Percentiles rank a stretch among this genome's conserved stretches.
These are phyloP conservation scores for Hippasteria phrygiana DNA, from an alignment of 53 echinoderm and acorn worm species.

Conservation along the genomic window DNA sequence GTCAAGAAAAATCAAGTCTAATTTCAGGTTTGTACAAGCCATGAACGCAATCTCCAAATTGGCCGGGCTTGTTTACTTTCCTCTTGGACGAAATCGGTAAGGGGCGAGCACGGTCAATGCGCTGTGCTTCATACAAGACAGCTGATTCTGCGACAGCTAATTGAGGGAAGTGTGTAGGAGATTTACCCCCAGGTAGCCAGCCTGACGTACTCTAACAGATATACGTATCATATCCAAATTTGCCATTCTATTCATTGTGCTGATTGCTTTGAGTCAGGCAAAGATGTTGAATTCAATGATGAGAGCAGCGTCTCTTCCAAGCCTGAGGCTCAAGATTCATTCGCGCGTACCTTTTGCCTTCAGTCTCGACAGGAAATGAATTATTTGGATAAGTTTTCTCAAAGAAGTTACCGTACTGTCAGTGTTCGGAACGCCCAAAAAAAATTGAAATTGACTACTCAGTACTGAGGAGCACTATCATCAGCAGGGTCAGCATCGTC, in stretches of 20 bases:
- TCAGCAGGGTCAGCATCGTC: conserved; percentile 1
- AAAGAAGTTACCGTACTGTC: conserved; percentile 60
- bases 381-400: conserved; percentile 56
- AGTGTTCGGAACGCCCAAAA: conserved; percentile 40
- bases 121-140: conserved; percentile 39
- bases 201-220: conserved; percentile 20
- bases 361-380: conserved; percentile 50
- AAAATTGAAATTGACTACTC: conserved; percentile 52
- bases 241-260: conserved; percentile 29
- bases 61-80: conserved; percentile 56
- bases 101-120: conserved; percentile 29
- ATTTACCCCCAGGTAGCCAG: conserved; percentile 37
- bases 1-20: conserved; percentile 53
- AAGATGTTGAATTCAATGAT: conserved; percentile 23
- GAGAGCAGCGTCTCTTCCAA: background rate
- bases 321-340: conserved; percentile 44
- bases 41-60: conserved; percentile 50
- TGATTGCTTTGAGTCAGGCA: conserved; percentile 48
- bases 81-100: conserved; percentile 33
- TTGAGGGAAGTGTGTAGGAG: conserved; percentile 43
- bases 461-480: conserved; percentile 19
- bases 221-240: conserved; percentile 57
- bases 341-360: conserved; percentile 33
- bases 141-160: conserved; percentile 54
- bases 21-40: conserved; percentile 58